phyloP scores from a whole-genome alignment of 2,113 vertebrate genomes.

The Datnioides undecimradiatus region DNA sequence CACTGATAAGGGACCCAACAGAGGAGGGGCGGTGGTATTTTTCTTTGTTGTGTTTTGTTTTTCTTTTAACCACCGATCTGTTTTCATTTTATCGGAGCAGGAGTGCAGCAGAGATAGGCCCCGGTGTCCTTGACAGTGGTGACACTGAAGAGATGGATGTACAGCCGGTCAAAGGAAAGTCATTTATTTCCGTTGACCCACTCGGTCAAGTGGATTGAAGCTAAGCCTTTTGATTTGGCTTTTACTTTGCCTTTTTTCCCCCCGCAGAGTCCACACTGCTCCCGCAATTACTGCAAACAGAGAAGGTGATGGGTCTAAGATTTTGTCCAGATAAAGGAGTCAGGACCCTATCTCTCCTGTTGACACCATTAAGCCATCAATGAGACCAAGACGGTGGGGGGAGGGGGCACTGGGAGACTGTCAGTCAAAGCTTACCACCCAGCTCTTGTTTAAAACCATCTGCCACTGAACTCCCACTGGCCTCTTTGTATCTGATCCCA shows the following conservation, averaged over 20 bases:
- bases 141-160: slow-evolving; percentile 83
- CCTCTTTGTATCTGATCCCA: slow-evolving; percentile 72
- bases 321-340: slow-evolving; percentile 78
- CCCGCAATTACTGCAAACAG: slow-evolving; percentile 86
- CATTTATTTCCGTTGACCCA: slow-evolving; percentile 89
- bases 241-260: slow-evolving; percentile 77
- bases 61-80: slow-evolving; percentile 55
- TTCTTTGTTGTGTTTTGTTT: no score
- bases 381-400: slow-evolving; percentile 54
- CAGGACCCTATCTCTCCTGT: slow-evolving; percentile 79
- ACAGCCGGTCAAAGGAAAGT: slow-evolving; percentile 84
- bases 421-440: slow-evolving; percentile 72
- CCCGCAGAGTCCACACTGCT: slow-evolving; percentile 77
- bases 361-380: slow-evolving; percentile 80
- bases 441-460: slow-evolving; percentile 78
- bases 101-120: slow-evolving; percentile 58
- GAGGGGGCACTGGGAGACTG: slow-evolving; percentile 41
- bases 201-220: slow-evolving; percentile 88
- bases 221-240: slow-evolving; percentile 83
- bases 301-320: slow-evolving; percentile 84
- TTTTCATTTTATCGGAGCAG: slow-evolving; percentile 69
- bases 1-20: slow-evolving; percentile 43
- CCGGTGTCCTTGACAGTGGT: slow-evolving; percentile 76
- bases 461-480: slow-evolving; percentile 64
- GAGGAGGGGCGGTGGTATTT: slow-evolving; percentile 12